phyloP scores from a whole-genome alignment of 2,113 vertebrate species.

The Scomber japonicus region DNA sequence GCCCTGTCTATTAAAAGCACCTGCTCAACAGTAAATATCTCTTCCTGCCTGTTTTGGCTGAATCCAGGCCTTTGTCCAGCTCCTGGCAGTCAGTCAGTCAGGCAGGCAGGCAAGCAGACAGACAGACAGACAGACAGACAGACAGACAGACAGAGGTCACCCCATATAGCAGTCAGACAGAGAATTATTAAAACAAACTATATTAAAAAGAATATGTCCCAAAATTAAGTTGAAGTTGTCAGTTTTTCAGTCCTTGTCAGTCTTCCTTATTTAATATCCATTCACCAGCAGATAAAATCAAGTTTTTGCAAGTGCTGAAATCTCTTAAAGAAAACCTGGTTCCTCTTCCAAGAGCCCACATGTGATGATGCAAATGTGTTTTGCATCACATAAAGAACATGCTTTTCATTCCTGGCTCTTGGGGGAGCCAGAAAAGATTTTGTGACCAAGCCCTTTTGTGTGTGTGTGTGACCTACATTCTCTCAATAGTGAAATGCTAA shows the following conservation, averaged over 20 bases:
- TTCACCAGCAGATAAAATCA: background rate
- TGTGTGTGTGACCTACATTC: slow-evolving; percentile 64
- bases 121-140: background rate
- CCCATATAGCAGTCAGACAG: background rate
- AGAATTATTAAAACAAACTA: slow-evolving; percentile 5
- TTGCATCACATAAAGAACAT: slow-evolving; percentile 30
- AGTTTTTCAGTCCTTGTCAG: background rate
- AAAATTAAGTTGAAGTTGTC: too few species aligned
- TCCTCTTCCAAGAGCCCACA: background rate
- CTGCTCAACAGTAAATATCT: slow-evolving; percentile 45
- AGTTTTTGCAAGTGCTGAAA: background rate
- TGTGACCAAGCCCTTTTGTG: slow-evolving; percentile 22
- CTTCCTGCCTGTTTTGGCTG: slow-evolving; percentile 41
- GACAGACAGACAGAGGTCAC: slow-evolving; percentile 5
- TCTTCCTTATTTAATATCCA: background rate
- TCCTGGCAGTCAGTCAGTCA: slow-evolving; percentile 12
- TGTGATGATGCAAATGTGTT: slow-evolving; percentile 39
- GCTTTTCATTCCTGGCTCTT: slow-evolving; percentile 39
- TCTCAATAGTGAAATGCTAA: slow-evolving; percentile 43
- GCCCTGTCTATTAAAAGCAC: slow-evolving; percentile 62
- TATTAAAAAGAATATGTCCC: too few species aligned
- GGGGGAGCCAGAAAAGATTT: slow-evolving; percentile 28
- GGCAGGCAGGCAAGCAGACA: background rate
- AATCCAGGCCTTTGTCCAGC: slow-evolving; percentile 49
- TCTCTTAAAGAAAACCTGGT: slow-evolving; percentile 10